Evolutionary conservation across 2,113 vertebrate species (phyloP).

Genomic region (Centropus unirufus): DNA sequence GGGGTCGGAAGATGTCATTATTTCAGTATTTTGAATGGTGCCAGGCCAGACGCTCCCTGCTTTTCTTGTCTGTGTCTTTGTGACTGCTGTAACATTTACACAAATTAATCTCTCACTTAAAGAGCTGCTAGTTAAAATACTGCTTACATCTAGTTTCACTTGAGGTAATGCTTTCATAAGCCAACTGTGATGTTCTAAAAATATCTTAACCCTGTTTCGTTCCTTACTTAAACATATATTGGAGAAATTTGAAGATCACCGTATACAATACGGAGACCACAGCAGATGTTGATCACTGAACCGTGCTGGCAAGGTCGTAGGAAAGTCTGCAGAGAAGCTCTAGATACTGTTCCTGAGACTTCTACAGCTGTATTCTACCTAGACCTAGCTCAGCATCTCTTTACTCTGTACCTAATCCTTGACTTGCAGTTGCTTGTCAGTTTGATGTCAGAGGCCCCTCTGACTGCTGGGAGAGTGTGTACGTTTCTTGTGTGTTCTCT

Average conservation of each 20-base stretch:
- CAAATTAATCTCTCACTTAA: neutral
- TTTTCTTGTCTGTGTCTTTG: neutral
- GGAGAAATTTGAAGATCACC: neutral
- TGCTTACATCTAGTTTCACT: neutral
- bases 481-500: rapidly evolving
- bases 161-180: neutral
- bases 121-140: neutral
- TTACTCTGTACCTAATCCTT: neutral
- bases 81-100: neutral
- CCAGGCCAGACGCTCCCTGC: neutral
- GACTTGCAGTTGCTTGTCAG: neutral
- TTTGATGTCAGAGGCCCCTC: neutral
- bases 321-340: neutral
- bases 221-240: neutral
- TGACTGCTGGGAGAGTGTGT: neutral
- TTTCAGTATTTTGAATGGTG: neutral
- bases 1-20: neutral
- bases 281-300: neutral
- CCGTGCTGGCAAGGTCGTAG: neutral
- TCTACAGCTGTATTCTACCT: neutral
- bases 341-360: neutral
- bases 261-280: neutral
- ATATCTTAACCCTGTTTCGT: neutral
- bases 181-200: neutral
- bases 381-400: neutral